Conservation (phyloP, 2,888 invertebrate genomes). For the Xylota segnis region DNA sequence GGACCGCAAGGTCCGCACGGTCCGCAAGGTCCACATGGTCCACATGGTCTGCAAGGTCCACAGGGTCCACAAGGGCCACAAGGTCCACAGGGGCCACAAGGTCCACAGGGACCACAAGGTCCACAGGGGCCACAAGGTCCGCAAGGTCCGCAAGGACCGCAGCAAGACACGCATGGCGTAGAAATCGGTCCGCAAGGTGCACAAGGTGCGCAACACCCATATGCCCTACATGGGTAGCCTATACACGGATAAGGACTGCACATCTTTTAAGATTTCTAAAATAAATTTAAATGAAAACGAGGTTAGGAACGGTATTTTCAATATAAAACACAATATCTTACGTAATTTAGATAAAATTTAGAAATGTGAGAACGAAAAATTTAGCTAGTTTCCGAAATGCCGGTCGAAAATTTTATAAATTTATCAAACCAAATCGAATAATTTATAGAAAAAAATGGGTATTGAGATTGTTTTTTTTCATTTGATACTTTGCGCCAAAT, state of each 20-base stretch:
- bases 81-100: constrained; percentile 69
- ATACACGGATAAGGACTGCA: constrained; percentile 15
- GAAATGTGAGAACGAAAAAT: background rate
- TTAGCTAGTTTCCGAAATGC: background rate
- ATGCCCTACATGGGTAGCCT: background rate
- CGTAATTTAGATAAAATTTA: background rate
- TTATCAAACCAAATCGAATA: background rate
- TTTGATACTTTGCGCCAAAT: no score
- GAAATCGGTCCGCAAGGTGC: constrained; percentile 19
- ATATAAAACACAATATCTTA: background rate
- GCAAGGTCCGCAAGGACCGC: constrained; percentile 36
- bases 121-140: constrained; percentile 21
- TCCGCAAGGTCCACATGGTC: constrained; percentile 40
- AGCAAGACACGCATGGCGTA: constrained; percentile 21
- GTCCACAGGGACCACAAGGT: constrained; percentile 32
- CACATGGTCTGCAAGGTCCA: constrained; percentile 42
- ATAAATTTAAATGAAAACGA: no score
- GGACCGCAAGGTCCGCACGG: constrained; percentile 22
- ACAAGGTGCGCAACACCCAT: constrained; percentile 15
- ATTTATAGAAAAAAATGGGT: no score
- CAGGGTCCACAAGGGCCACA: constrained; percentile 79
- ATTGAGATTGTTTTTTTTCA: no score
- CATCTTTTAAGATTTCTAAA: constrained; percentile 20
- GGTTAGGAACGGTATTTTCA: no score
- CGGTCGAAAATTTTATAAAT: background rate